Percentiles rank a stretch among this genome's conserved stretches.
Evolutionary conservation across 2,797 vertebrate species (phyloP).

Genomic region (Malacoraja senta): DNA sequence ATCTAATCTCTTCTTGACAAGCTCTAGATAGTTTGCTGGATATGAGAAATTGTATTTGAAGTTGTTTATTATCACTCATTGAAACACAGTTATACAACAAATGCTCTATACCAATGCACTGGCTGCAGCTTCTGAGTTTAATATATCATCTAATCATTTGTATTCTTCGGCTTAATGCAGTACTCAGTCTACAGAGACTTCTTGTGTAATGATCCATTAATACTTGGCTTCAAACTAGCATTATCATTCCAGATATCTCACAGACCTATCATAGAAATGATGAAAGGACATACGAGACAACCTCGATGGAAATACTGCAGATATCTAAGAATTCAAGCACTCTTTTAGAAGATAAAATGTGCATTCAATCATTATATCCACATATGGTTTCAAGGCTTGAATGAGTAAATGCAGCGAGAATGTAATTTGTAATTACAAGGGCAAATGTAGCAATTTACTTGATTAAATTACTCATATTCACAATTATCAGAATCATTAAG

Average conservation of each 20-base stretch:
- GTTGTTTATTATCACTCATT: neutral
- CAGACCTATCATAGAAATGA: neutral
- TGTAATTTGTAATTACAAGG: neutral
- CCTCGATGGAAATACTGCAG: constrained; percentile 18
- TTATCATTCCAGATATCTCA: constrained; percentile 12
- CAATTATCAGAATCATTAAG: neutral
- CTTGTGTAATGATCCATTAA: constrained; percentile 33
- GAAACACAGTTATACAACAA: neutral
- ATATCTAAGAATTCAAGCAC: neutral
- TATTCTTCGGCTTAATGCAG: neutral
- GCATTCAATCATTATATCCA: neutral
- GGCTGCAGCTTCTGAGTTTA: neutral
- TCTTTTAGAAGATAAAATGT: neutral
- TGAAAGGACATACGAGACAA: neutral
- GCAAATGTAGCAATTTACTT: neutral
- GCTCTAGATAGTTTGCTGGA: neutral
- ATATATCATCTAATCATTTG: constrained; percentile 27
- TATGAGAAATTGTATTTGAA: neutral
- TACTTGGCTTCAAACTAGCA: neutral
- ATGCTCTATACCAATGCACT: neutral
- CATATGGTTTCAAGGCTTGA: neutral
- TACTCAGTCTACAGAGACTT: neutral
- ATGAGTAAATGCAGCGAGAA: neutral
- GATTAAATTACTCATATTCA: neutral
- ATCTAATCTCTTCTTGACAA: neutral